phyloP scores from a whole-genome alignment of 2,888 invertebrate species.

The Limnephilus marmoratus region DNA sequence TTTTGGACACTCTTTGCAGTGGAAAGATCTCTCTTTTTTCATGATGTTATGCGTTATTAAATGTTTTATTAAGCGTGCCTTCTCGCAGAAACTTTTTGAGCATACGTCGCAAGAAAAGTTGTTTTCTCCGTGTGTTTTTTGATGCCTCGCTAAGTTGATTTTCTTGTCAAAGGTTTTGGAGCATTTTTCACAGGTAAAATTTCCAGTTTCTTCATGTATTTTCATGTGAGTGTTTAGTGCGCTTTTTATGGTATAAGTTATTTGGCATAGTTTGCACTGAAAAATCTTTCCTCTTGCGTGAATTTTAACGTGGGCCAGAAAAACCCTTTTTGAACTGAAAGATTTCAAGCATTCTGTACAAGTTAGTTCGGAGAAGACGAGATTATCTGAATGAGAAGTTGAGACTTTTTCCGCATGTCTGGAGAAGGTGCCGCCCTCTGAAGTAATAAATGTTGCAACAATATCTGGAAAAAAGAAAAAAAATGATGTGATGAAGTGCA shows the following conservation, averaged over 20 bases:
- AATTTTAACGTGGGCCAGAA: not conserved
- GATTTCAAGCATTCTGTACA: not conserved
- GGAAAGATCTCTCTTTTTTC: not conserved
- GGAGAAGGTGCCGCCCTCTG: not conserved
- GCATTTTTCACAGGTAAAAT: not conserved
- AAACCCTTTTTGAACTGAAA: not conserved
- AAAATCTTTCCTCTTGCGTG: not conserved
- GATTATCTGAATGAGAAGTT: not conserved
- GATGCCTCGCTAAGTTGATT: not conserved
- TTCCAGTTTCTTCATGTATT: not conserved
- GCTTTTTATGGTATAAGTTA: not conserved
- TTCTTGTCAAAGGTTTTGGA: conserved; percentile 3
- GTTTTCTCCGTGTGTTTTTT: not conserved
- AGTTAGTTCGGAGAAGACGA: not conserved
- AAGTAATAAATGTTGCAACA: too few relatives aligned
- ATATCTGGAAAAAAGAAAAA: not conserved
- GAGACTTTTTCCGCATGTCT: not conserved
- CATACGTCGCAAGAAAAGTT: not conserved
- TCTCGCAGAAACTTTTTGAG: conserved; percentile 7
- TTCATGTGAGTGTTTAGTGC: not conserved
- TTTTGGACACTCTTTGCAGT: not conserved
- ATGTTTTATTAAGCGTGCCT: not conserved
- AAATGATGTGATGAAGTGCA: not conserved
- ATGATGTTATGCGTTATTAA: not conserved
- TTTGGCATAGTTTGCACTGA: not conserved